Evolutionary conservation across 1,140 invertebrate species (phyloP).

Genomic region (Hyphantria cunea): DNA sequence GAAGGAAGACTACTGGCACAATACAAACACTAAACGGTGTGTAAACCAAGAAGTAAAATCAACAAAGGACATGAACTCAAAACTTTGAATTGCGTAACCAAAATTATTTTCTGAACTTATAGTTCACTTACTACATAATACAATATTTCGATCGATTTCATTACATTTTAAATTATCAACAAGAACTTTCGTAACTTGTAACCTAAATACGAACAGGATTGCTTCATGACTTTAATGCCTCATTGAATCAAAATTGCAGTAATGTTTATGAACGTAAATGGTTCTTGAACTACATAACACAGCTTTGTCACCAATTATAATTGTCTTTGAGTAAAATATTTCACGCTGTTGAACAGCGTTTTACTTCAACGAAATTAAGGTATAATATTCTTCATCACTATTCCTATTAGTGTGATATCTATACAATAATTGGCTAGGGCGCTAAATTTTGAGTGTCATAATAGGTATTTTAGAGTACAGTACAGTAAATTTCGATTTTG

Average conservation of each 20-base stretch:
- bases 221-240: conserved; percentile 4
- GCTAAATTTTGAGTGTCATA: neutral
- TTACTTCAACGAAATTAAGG: conserved; percentile 22
- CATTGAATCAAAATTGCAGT: conserved; percentile 24
- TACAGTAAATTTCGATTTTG: too few relatives aligned
- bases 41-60: too few relatives aligned
- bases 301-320: conserved; percentile 29
- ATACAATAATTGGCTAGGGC: neutral
- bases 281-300: conserved; percentile 15
- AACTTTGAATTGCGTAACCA: too few relatives aligned
- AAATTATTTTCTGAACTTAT: too few relatives aligned
- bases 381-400: conserved; percentile 12
- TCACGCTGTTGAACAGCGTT: conserved; percentile 16
- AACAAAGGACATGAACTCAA: too few relatives aligned
- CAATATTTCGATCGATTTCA: neutral
- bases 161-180: neutral
- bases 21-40: too few relatives aligned
- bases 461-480: too few relatives aligned
- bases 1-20: too few relatives aligned
- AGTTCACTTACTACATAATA: too few relatives aligned
- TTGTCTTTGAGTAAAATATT: conserved; percentile 19
- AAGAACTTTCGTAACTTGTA: neutral
- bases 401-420: conserved; percentile 10
- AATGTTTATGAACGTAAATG: conserved; percentile 11
- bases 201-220: neutral